These are phyloP conservation scores for Xanthorhoe designata DNA, from an alignment of 2,888 invertebrate genomes.

Conservation along the genomic window DNA sequence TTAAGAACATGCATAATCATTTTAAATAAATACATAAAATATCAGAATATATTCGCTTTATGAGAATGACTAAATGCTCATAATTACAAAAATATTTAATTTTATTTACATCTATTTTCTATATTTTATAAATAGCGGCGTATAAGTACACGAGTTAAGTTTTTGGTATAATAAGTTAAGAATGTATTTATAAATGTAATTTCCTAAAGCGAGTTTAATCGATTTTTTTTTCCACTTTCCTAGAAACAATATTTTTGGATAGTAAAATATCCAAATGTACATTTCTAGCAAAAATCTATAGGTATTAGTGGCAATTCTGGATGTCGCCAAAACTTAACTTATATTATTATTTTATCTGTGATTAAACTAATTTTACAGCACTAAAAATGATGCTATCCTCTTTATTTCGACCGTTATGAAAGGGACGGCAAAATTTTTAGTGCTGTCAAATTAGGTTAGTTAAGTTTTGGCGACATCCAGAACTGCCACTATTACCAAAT, in stretches of 20 bases:
- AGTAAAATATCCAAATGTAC: not conserved
- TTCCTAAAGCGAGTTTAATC: not conserved
- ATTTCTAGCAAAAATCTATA: too few relatives aligned
- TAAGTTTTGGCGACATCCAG: too few relatives aligned
- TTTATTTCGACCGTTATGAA: too few relatives aligned
- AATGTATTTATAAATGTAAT: not conserved
- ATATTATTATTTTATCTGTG: too few relatives aligned
- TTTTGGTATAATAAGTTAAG: constrained; percentile 29
- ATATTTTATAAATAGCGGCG: constrained; percentile 3
- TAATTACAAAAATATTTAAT: constrained; percentile 61
- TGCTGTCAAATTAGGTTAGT: too few relatives aligned
- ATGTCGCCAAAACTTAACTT: too few relatives aligned
- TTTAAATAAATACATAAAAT: constrained; percentile 50
- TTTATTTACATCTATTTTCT: constrained; percentile 44
- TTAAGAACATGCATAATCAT: constrained; percentile 33
- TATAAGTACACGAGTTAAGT: constrained; percentile 35
- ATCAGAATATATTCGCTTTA: constrained; percentile 50
- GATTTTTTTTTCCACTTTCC: not conserved
- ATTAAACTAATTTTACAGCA: too few relatives aligned
- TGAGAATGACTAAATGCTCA: constrained; percentile 52
- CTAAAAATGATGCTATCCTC: too few relatives aligned
- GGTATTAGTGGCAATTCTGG: too few relatives aligned
- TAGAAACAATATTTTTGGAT: not conserved
- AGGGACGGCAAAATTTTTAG: too few relatives aligned
- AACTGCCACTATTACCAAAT: too few relatives aligned